These are phyloP conservation scores for Lophius piscatorius DNA, from an alignment of 2,113 vertebrate genomes.

Conservation along the genomic window DNA sequence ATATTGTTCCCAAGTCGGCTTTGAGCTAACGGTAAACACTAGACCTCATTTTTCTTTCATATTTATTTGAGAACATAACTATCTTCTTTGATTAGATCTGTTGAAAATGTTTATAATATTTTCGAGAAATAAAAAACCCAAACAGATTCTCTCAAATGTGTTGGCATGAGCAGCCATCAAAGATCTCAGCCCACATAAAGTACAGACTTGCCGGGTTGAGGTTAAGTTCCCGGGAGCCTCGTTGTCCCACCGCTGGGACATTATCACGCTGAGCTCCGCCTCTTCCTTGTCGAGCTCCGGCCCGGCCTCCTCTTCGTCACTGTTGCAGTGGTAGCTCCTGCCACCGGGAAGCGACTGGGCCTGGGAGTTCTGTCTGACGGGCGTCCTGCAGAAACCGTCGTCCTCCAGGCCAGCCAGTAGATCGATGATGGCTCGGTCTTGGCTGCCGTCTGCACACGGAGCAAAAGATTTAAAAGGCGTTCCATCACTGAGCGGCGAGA, in stretches of 20 bases:
- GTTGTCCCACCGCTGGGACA: conserved; percentile 96
- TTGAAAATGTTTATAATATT: too few relatives aligned
- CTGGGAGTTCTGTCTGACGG: conserved; percentile 75
- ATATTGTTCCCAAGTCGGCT: too few relatives aligned
- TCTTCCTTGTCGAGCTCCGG: conserved; percentile 91
- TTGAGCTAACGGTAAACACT: too few relatives aligned
- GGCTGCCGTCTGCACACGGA: conserved; percentile 80
- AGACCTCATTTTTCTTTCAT: too few relatives aligned
- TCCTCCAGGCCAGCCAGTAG: conserved; percentile 91
- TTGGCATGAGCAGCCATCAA: too few relatives aligned
- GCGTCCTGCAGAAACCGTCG: conserved; percentile 84
- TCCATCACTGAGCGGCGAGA: background rate
- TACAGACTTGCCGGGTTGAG: conserved; percentile 77
- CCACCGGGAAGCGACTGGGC: conserved; percentile 77
- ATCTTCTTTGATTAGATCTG: too few relatives aligned
- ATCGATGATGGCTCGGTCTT: conserved; percentile 88
- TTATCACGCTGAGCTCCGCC: conserved; percentile 91
- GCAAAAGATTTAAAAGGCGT: conserved; percentile 6
- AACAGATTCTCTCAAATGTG: too few relatives aligned
- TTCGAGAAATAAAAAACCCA: too few relatives aligned
- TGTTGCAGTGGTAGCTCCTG: conserved; percentile 86
- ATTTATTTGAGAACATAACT: too few relatives aligned
- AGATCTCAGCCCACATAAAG: background rate
- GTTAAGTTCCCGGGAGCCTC: conserved; percentile 75
- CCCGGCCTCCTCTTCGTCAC: conserved; percentile 95